Percentiles rank a stretch among this genome's conserved stretches.
Conservation (phyloP, 1,140 invertebrate species). For the Drosophila nebulosa region DNA sequence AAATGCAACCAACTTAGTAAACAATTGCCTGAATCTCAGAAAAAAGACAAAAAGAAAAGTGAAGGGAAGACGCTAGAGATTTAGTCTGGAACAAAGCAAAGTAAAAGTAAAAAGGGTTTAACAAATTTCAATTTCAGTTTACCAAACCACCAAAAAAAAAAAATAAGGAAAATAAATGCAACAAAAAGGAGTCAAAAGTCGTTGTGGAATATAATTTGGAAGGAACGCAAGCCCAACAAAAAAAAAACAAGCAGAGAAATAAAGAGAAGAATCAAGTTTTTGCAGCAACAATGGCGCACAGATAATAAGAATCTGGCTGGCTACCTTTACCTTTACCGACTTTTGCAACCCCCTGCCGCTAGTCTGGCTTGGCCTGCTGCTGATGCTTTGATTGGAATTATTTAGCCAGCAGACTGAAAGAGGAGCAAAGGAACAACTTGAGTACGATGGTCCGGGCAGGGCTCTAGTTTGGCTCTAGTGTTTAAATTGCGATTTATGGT, state of each 20-base stretch:
- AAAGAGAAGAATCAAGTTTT: constrained; percentile 37
- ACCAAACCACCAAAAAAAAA: constrained; percentile 11
- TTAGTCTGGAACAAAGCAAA: constrained; percentile 9
- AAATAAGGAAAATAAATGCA: constrained; percentile 8
- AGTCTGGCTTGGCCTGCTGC: not conserved
- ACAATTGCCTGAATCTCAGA: not conserved
- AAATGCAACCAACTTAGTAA: not conserved
- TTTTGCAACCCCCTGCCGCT: constrained; percentile 41
- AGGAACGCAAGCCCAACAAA: constrained; percentile 6
- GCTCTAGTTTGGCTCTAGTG: too few species aligned
- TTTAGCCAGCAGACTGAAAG: constrained; percentile 44
- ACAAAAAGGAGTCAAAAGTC: constrained; percentile 48
- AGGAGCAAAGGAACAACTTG: constrained; percentile 16
- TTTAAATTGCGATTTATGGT: constrained; percentile 73
- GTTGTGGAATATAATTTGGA: constrained; percentile 48
- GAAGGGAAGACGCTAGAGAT: not conserved
- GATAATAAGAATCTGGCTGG: constrained; percentile 52
- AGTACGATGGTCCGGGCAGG: not conserved
- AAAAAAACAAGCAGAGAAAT: constrained; percentile 18
- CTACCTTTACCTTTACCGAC: constrained; percentile 59
- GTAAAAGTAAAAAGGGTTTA: constrained; percentile 35
- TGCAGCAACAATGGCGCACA: constrained; percentile 53
- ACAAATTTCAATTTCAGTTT: constrained; percentile 67
- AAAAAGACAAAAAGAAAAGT: not conserved
- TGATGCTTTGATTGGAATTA: constrained; percentile 65